Conservation (phyloP, 1,140 invertebrate species). For the Eriosoma lanigerum region DNA sequence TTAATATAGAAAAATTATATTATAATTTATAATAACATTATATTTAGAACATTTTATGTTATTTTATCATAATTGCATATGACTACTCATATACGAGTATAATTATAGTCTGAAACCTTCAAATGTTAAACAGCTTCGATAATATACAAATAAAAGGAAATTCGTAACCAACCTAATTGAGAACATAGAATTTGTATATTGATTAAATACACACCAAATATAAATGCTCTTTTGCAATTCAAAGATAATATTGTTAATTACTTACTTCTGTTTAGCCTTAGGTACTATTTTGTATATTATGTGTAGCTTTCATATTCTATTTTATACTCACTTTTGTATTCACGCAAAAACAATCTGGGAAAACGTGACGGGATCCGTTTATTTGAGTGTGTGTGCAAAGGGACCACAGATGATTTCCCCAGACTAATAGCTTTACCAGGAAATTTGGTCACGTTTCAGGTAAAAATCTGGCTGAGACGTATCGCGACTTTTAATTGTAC, state of each 20-base stretch:
- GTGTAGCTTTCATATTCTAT: not conserved
- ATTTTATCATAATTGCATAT: no score
- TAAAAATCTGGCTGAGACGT: constrained; percentile 41
- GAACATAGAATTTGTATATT: no score
- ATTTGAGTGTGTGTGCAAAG: no score
- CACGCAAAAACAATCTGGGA: not conserved
- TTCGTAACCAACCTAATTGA: no score
- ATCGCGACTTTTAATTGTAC: constrained; percentile 34
- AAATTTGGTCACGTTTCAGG: constrained; percentile 45
- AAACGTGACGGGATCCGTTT: constrained; percentile 32
- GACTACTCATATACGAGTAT: no score
- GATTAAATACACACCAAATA: not conserved
- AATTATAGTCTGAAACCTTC: no score
- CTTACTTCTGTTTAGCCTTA: not conserved
- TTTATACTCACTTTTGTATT: not conserved
- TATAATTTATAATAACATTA: no score
- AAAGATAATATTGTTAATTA: constrained; percentile 31
- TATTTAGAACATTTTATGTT: no score
- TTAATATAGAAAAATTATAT: no score
- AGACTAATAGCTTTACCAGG: constrained; percentile 17
- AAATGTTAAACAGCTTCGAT: no score
- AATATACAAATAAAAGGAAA: no score
- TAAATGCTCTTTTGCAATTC: not conserved
- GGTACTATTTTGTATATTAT: no score
- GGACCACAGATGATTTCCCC: constrained; percentile 25